Base-by-base conservation (phyloP, 2,888 invertebrate genomes). In the Polymixis lichenea region DNA sequence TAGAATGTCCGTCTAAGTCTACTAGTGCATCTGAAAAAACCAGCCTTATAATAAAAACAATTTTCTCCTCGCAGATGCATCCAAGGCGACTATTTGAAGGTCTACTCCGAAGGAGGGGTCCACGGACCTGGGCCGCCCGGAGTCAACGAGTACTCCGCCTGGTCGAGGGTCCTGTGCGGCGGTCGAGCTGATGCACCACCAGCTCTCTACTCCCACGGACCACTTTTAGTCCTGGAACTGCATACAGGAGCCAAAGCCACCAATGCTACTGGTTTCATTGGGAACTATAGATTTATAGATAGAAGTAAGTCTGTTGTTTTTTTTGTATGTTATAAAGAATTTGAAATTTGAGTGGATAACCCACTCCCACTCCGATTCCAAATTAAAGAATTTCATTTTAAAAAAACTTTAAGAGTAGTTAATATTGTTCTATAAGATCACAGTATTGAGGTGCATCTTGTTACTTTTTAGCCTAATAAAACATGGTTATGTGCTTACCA, bases 111-210 rank as follows among this genome's bases (percentile, higher is more conserved):
- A 94, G 97, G 98, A 84, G 98, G 98, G 19, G 97, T 97, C 71
- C 98, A 98, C 89, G 97, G 97, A 0, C 96, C 96, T 0, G 96
- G 96, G 0, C 97, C 98, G 76, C 98, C 98, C 82, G 97, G 97
- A 8, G 97, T 98, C 89, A 98, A 98, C 92, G 98, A 98, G 91
- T 97, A 98, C 91, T 98, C 98, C 0, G 97, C 97, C n/a, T 98
- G 98, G 97, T 97, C 98, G 62, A 97, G 97, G 53, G 95, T 98
- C 19, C 95, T 98, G 58, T 98, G 98, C 90, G 98, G 98, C 4
- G 97, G 97, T 85, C 94, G 97, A 88, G 96, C 96, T n/a, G 97
- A 98, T 90, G 97, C 98, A 65, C 98, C 98, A 62, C 97, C 97
- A 85, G 97, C 98, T 11, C 94, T 98, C 71, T 98, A 98, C 95